Percentiles rank a stretch among this genome's conserved stretches.
Conservation (phyloP, 2,113 vertebrate genomes). For the Tor tambroides region DNA sequence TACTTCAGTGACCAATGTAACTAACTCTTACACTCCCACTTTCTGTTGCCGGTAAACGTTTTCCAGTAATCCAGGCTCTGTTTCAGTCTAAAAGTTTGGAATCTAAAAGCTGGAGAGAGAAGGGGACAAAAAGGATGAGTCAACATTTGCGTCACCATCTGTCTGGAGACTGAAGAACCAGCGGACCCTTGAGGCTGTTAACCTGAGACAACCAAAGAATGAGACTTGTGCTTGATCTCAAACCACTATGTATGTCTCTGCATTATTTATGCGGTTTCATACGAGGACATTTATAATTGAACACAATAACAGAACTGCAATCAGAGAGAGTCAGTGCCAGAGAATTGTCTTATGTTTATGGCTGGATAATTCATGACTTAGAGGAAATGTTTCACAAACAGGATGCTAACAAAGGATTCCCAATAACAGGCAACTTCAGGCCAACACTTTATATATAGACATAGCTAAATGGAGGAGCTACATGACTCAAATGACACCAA, state of each 20-base stretch:
- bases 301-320: not conserved
- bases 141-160: constrained; percentile 17
- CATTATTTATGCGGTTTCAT: constrained; percentile 14
- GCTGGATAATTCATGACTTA: constrained; percentile 11
- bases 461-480: not conserved
- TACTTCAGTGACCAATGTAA: constrained; percentile 58
- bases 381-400: not conserved
- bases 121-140: constrained; percentile 9
- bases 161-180: not conserved
- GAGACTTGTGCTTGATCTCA: constrained; percentile 6
- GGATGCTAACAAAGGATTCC: not conserved
- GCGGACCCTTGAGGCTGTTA: not conserved
- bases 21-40: not conserved
- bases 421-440: not conserved
- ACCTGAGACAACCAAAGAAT: constrained; percentile 20
- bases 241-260: not conserved
- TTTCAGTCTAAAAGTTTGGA: not conserved
- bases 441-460: not conserved
- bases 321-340: not conserved
- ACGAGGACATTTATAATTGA: not conserved
- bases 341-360: not conserved
- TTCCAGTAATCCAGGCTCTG: not conserved
- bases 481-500: not conserved
- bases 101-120: not conserved
- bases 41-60: not conserved